Base-by-base conservation (phyloP, 1,140 invertebrate genomes). In the Drosophila mayri region DNA sequence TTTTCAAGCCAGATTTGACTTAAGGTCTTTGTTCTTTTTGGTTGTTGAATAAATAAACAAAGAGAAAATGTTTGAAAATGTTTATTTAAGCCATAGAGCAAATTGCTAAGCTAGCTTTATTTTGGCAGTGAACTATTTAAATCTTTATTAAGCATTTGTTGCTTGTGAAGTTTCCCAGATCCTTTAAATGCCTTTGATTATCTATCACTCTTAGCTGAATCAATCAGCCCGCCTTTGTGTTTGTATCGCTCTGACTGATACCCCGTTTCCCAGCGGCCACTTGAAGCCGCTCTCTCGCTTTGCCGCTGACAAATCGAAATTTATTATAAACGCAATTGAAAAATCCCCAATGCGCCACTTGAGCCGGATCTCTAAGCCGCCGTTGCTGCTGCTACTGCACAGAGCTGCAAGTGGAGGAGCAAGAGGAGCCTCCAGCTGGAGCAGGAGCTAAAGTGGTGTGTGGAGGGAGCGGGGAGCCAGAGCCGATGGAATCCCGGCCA, bases 311-410 rank as follows among this genome's bases (percentile, higher is more conserved):
- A 88, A 90, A 88, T 88, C 84, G 85, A 88, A 88, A 90, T 88
- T 78, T 88, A 77, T 84, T 88, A 90, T 88, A 84, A 90, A 88
- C 85, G 85, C 84, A 90, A 90, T 88, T 88, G 84, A 90, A 81
- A 90, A 88, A 88, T 90, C 81, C 84, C 85, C 76, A 79, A 52
- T 65, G 72, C 80, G 64, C 43, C 85, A 83, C 83, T 87, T 88
- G 79, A 88, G 84, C 81, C 35, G 64, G 62, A 44, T 54, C 63
- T 67, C 66, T 70, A 67, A 70, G 63, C 66, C 43, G 49, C 16
- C 16, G 35, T 10, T 16, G 20, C 38, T 8, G 25, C 2, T 5
- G 25, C 41, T 43, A n/a, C 41, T 32, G 46, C 64, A 61, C 62
- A 77, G 52, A 46, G 62, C 73, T 49, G 44, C 54, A 47, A 30